These are phyloP conservation scores for Taeniopygia guttata DNA, from an alignment of 2,797 vertebrate species.

Conservation along the genomic window DNA sequence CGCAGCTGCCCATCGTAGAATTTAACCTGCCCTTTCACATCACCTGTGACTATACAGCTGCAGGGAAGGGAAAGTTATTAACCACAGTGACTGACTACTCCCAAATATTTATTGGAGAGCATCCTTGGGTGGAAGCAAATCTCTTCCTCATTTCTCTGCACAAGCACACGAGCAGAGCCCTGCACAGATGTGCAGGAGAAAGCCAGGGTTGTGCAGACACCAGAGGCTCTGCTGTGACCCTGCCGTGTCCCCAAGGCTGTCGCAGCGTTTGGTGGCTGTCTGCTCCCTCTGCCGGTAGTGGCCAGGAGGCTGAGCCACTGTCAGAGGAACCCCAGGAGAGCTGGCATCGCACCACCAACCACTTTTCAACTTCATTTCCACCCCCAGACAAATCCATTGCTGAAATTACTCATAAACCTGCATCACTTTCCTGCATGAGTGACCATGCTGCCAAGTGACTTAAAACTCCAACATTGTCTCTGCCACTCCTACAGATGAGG, in stretches of 20 bases:
- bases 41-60: slow-evolving; percentile 88
- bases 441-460: background rate
- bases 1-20: slow-evolving; percentile 83
- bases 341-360: background rate
- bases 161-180: background rate
- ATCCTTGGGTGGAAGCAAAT: background rate
- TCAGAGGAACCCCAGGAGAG: background rate
- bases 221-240: background rate
- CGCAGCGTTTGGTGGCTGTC: background rate
- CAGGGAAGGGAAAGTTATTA: background rate
- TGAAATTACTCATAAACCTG: background rate
- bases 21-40: slow-evolving; percentile 81
- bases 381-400: background rate
- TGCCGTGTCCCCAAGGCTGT: background rate
- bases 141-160: background rate
- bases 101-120: background rate
- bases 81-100: background rate
- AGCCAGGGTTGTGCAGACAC: background rate
- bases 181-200: background rate
- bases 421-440: background rate
- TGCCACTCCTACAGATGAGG: background rate
- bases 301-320: background rate
- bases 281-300: slow-evolving; percentile 58
- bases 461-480: background rate
- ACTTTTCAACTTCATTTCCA: background rate